Conservation (phyloP, 2,888 invertebrate genomes). For the Euproctis similis region DNA sequence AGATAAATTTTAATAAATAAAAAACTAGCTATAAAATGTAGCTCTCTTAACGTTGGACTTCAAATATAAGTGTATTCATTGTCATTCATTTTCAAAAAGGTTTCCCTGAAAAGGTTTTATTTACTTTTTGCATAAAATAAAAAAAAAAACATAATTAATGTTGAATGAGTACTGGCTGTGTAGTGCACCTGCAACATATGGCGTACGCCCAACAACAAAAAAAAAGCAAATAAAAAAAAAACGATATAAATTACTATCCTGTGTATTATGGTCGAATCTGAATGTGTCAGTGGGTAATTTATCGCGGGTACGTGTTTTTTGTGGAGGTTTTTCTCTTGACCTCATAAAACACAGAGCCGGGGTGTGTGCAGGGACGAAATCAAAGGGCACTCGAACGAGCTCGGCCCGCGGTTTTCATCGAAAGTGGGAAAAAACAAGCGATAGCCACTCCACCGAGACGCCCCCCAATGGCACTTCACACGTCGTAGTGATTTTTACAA, state of each 20-base stretch:
- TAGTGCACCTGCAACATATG: constrained; percentile 28
- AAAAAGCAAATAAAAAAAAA: constrained; percentile 49
- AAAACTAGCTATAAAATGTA: too few species aligned
- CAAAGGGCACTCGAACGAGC: constrained; percentile 57
- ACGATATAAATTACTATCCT: constrained; percentile 67
- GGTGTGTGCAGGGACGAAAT: constrained; percentile 53
- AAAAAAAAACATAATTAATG: too few species aligned
- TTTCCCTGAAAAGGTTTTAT: too few species aligned
- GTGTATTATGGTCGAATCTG: constrained; percentile 71
- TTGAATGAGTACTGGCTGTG: constrained; percentile 15
- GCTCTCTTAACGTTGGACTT: too few species aligned
- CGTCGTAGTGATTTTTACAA: constrained; percentile 73
- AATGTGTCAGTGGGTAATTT: constrained; percentile 75
- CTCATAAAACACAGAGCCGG: constrained; percentile 73
- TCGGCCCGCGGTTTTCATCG: constrained; percentile 57
- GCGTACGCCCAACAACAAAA: constrained; percentile 28
- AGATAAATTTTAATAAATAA: too few species aligned
- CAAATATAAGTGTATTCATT: too few species aligned
- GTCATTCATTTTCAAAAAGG: too few species aligned
- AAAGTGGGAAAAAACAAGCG: constrained; percentile 73
- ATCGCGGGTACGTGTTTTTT: constrained; percentile 69
- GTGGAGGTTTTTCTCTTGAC: constrained; percentile 71
- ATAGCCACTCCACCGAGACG: constrained; percentile 70
- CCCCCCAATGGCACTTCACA: constrained; percentile 68
- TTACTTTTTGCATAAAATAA: too few species aligned